These are phyloP conservation scores for Colistium nudipinnis DNA, from an alignment of 2,113 vertebrate species.

Conservation along the genomic window DNA sequence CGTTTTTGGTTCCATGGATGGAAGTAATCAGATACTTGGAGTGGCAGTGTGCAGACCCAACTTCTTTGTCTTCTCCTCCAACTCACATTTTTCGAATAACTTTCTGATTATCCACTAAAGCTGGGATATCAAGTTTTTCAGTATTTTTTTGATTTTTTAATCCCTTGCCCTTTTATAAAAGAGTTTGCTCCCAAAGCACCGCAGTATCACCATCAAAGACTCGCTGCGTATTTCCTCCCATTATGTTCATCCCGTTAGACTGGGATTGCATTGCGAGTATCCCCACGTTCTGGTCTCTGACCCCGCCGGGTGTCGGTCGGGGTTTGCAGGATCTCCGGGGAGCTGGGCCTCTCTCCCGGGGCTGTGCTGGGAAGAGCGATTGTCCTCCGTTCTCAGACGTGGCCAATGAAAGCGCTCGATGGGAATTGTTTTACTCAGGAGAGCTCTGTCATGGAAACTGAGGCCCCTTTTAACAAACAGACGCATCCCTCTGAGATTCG, in stretches of 20 bases:
- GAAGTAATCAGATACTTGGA: not conserved
- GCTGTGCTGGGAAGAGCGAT: slow-evolving; percentile 58
- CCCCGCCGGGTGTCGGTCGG: not conserved
- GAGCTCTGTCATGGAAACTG: slow-evolving; percentile 67
- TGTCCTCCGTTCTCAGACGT: slow-evolving; percentile 59
- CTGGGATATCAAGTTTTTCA: not conserved
- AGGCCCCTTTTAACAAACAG: slow-evolving; percentile 43
- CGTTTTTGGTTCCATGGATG: not conserved
- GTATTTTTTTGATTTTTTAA: not conserved
- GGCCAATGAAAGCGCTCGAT: slow-evolving; percentile 21
- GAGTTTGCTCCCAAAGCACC: not conserved
- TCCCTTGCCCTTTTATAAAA: not conserved
- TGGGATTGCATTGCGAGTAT: not conserved
- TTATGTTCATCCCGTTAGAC: not conserved
- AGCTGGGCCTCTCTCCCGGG: slow-evolving; percentile 38
- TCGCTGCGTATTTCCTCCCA: not conserved
- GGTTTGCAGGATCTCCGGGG: slow-evolving; percentile 43
- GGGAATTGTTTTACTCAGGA: slow-evolving; percentile 59
- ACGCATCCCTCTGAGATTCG: slow-evolving; percentile 11
- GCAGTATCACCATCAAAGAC: not conserved
- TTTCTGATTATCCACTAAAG: not conserved
- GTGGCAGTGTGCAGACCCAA: not conserved
- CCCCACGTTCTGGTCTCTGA: not conserved
- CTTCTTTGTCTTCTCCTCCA: not conserved
- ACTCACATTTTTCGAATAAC: not conserved